Base-by-base conservation (phyloP, 2,888 invertebrate species). In the Drosophila mimica region DNA sequence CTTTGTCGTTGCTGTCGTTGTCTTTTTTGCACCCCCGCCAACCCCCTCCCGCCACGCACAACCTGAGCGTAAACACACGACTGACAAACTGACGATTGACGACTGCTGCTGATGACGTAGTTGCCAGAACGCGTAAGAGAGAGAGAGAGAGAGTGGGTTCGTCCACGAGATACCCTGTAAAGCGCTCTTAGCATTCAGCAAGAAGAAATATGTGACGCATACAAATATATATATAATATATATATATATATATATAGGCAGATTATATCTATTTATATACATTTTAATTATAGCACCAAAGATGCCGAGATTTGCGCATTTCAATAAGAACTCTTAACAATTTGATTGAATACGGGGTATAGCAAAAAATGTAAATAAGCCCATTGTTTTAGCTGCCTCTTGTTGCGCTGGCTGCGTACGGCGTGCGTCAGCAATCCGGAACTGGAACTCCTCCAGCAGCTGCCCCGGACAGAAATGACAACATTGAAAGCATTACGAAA, bases 391-490 rank as follows among this genome's bases (percentile, higher is more conserved):
- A 63, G 52, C 59, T 69, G 74, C 52, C 51, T 61, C 79, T 67
- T 60, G 73, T 72, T 78, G 72, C 67, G 67, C 38, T 49, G 46
- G 11, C 36, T 60, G 36, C 25, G 46, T 38, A 49, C 64, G 48
- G 58, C 54, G 62, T 79, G 79, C 77, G 70, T 79, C 77, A 77
- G 66, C 70, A 79, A 64, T 67, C 63, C 77, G 77, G 77, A 77
- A 77, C 75, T 77, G 70, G 57, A 77, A 79, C 77, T 79, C 66
- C 79, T 49, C 31, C 53, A 38, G 33, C 62, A 59, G 56, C 58
- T 51, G 49, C 49, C 48, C 46, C 25, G 48, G 28, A 20, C 46
- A 49, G 48, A 36, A 43, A 57, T 33, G 60, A 58, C 49, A 69
- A 33, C 43, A 62, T 40, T 40, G 34, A 63, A 60, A 64, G 57